Evolutionary conservation across 2,888 invertebrate species (phyloP).

Genomic region (Slavum lentiscoides): DNA sequence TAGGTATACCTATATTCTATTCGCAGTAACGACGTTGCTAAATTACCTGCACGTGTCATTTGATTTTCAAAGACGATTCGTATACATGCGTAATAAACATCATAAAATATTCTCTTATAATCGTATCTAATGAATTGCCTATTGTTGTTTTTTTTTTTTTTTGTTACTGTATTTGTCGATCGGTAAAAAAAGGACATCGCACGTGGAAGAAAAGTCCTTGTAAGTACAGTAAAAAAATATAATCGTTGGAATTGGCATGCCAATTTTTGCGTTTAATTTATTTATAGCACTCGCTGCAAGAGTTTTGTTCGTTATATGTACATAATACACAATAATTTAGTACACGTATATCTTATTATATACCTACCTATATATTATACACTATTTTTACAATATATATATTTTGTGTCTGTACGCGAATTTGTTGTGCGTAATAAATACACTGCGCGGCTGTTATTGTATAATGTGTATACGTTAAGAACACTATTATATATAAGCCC

Average conservation of each 20-base stretch:
- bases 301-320: neutral
- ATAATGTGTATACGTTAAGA: no score
- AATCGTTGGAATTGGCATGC: constrained; percentile 38
- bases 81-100: no score
- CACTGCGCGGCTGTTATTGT: no score
- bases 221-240: constrained; percentile 26
- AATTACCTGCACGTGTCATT: no score
- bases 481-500: no score
- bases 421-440: no score
- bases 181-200: constrained; percentile 45
- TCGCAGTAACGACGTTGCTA: no score
- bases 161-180: constrained; percentile 21
- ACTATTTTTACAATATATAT: no score
- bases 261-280: constrained; percentile 28
- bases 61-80: no score
- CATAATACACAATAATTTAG: neutral
- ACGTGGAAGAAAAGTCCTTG: constrained; percentile 52
- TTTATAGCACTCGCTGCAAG: constrained; percentile 9
- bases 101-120: no score
- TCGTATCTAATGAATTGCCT: neutral
- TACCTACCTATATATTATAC: neutral
- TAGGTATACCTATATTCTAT: no score
- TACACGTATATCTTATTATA: neutral
- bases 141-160: constrained; percentile 21
- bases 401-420: no score